Evolutionary conservation across 1,140 invertebrate genomes (phyloP), one percentile per base, ranked within the genome.

Genomic region (Drosophila malerkotliana): DNA sequence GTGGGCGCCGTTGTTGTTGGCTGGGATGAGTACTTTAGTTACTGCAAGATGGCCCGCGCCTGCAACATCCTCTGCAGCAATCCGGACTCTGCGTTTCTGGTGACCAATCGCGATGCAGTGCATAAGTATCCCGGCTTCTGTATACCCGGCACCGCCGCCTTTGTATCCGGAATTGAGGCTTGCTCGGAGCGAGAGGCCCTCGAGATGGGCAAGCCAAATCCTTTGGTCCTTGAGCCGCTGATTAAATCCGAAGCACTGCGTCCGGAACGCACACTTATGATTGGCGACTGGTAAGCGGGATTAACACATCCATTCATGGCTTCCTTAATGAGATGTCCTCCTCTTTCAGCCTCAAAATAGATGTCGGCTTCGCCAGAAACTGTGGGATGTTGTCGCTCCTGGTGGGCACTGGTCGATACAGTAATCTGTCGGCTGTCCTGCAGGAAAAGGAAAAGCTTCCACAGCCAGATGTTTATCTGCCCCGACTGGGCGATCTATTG

Each of bases 1-100:
- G 95, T 99, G 56, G 96, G 95, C 12, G 97, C 97, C 14, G 98
- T 99, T 2, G 93, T 99, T 21, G 96, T 98, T 34, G 98, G 97
- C 18, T 99, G 98, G 93, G 98, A 99, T 93, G 94, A 95, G 57
- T 95, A 99, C 91, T 95, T 99, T 66, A 98, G 95, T 88, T 98
- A 96, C 88, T 94, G 94, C 1, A 99, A 99, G 93, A 94, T 99
- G 69, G 92, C 97, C 62, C 98, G 97, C 92, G 98, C 98, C 32
- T 95, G 95, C 1, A 95, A 94, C 34, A 99, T 99, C 92, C 92
- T 98, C 4, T 93, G 94, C 12, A 66, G 55, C 56, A 77, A 80
- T 45, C 51, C 48, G 15, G 93, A 96, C 87, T 93, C 94, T 2
- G 93, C 95, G 12, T 99, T 99, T 91, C 93, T 99, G 52, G 97